phyloP scores from a whole-genome alignment of 2,113 vertebrate genomes.

The Pyxicephalus adspersus region DNA sequence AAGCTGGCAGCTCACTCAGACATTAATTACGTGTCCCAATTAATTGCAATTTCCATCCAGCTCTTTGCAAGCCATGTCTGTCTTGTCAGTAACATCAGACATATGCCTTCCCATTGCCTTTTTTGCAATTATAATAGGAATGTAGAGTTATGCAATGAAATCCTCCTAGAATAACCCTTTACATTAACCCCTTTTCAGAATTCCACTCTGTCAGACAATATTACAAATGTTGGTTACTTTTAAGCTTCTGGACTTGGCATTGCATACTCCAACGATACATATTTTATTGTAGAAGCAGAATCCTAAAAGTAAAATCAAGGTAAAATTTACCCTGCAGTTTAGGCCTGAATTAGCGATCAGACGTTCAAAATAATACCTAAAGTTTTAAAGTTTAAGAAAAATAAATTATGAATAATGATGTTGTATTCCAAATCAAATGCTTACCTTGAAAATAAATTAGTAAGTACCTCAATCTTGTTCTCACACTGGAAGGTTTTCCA shows the following conservation, averaged over 20 bases:
- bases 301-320: too few relatives aligned
- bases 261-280: too few relatives aligned
- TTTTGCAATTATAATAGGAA: slow-evolving; percentile 32
- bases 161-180: neutral
- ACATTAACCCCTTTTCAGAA: neutral
- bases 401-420: too few relatives aligned
- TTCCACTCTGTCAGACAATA: slow-evolving; percentile 3
- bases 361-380: too few relatives aligned
- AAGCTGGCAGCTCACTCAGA: slow-evolving; percentile 16
- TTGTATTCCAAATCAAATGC: too few relatives aligned
- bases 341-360: too few relatives aligned
- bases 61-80: slow-evolving; percentile 1
- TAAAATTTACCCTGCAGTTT: too few relatives aligned
- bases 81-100: neutral
- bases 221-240: slow-evolving; percentile 1
- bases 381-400: too few relatives aligned
- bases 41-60: slow-evolving; percentile 30
- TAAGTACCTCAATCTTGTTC: too few relatives aligned
- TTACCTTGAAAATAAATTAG: too few relatives aligned
- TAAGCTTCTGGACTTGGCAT: neutral
- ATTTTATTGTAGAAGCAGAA: too few relatives aligned
- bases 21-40: slow-evolving; percentile 51
- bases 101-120: neutral
- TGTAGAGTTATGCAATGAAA: neutral
- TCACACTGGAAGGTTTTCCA: too few relatives aligned